phyloP scores from a whole-genome alignment of 23 tunicate species.

The Trididemnum clinides region DNA sequence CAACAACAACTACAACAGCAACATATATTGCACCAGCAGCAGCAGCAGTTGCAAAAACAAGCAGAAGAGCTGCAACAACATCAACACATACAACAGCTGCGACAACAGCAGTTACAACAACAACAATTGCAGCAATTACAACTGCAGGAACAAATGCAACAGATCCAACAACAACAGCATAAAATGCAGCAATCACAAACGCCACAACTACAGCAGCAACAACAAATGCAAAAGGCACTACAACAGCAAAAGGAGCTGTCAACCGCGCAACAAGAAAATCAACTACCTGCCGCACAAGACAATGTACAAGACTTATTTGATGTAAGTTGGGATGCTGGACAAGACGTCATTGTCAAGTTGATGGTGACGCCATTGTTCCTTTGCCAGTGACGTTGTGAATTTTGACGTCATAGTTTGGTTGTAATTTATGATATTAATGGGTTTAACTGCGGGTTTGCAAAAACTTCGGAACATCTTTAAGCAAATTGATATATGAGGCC shows the following conservation, averaged over 20 bases:
- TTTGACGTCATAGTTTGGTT: too few species aligned
- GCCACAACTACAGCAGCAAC: neutral
- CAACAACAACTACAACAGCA: neutral
- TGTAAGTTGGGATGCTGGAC: slow-evolving; percentile 22
- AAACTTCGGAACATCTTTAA: too few species aligned
- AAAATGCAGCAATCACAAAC: neutral
- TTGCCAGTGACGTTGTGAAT: too few species aligned
- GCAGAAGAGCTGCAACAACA: neutral
- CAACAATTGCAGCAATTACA: neutral
- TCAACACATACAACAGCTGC: neutral
- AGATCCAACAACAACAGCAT: neutral
- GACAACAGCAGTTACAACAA: neutral
- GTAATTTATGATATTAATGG: too few species aligned
- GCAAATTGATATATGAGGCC: too few species aligned
- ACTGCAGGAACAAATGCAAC: neutral
- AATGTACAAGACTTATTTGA: slow-evolving; percentile 49
- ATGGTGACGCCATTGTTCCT: too few species aligned
- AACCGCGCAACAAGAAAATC: neutral
- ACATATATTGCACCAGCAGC: neutral
- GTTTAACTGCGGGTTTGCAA: too few species aligned
- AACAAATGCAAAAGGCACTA: neutral
- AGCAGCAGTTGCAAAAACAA: neutral
- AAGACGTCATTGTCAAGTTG: too few species aligned
- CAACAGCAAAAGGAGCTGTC: neutral
- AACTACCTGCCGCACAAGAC: too few species aligned